Conservation (phyloP, 2,797 vertebrate genomes). For the Chromis chromis region DNA sequence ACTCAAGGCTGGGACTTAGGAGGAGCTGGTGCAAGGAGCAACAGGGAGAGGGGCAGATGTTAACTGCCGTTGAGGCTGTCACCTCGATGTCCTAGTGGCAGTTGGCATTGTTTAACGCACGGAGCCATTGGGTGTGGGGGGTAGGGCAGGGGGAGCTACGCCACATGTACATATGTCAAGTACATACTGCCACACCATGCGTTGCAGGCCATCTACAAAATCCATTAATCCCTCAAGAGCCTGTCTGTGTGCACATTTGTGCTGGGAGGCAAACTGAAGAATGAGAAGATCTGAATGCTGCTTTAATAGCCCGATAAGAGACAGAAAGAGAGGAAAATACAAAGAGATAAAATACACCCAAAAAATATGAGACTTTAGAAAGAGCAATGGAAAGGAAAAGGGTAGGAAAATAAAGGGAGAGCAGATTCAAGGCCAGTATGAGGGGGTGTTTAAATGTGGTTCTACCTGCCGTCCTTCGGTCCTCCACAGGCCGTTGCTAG, state of each 20-base stretch:
- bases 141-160: constrained; percentile 38
- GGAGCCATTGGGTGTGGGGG: constrained; percentile 9
- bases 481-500: constrained; percentile 96
- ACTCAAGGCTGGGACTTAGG: constrained; percentile 38
- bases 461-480: constrained; percentile 93
- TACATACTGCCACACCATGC: constrained; percentile 50
- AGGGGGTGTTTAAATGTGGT: neutral
- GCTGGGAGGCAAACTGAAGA: constrained; percentile 15
- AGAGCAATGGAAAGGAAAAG: constrained; percentile 6
- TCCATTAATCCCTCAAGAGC: constrained; percentile 57
- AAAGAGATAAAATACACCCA: neutral
- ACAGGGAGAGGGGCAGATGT: constrained; percentile 75
- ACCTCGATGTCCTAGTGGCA: constrained; percentile 72
- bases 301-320: constrained; percentile 21
- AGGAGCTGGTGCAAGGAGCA: constrained; percentile 58
- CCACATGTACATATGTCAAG: constrained; percentile 74
- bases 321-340: neutral
- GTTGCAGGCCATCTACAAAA: constrained; percentile 56
- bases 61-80: constrained; percentile 71
- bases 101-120: constrained; percentile 77
- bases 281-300: constrained; percentile 20
- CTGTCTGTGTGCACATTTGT: constrained; percentile 37
- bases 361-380: neutral
- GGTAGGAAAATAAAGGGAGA: neutral
- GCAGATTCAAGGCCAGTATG: neutral